Percentiles rank a stretch among this genome's conserved stretches.
These are phyloP conservation scores for Congeria kusceri DNA, from an alignment of 2,888 invertebrate species.

Conservation along the genomic window DNA sequence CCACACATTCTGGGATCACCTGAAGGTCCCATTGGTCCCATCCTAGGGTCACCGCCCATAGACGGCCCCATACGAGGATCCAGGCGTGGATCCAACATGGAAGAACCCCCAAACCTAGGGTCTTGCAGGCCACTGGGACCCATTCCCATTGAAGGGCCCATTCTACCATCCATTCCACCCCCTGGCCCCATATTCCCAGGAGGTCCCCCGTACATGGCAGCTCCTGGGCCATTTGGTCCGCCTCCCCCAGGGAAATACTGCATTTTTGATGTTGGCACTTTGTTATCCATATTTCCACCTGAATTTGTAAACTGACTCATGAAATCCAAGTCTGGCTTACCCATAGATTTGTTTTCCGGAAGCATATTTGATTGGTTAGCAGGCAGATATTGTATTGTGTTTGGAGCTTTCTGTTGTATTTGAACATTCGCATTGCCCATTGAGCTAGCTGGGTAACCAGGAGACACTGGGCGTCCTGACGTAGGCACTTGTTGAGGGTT, in stretches of 20 bases:
- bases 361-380: constrained; percentile 92
- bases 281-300: constrained; percentile 88
- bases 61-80: constrained; percentile 54
- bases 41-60: constrained; percentile 61
- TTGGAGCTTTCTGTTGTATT: constrained; percentile 98
- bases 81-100: constrained; percentile 36
- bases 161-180: constrained; percentile 50
- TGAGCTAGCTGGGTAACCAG: constrained; percentile 74
- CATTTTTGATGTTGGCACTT: constrained; percentile 90
- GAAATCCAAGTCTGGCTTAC: constrained; percentile 84
- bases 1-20: constrained; percentile 36
- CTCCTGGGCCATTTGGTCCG: constrained; percentile 54
- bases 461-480: constrained; percentile 69
- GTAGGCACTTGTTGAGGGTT: constrained; percentile 65
- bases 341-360: constrained; percentile 62
- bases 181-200: constrained; percentile 42
- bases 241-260: constrained; percentile 88
- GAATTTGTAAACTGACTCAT: constrained; percentile 94
- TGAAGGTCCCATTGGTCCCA: constrained; percentile 41
- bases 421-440: constrained; percentile 92
- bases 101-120: constrained; percentile 43
- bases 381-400: constrained; percentile 99
- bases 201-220: constrained; percentile 50
- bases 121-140: constrained; percentile 35
- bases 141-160: constrained; percentile 47